phyloP scores from a whole-genome alignment of 2,113 vertebrate species.

The Brachionichthys hirsutus region DNA sequence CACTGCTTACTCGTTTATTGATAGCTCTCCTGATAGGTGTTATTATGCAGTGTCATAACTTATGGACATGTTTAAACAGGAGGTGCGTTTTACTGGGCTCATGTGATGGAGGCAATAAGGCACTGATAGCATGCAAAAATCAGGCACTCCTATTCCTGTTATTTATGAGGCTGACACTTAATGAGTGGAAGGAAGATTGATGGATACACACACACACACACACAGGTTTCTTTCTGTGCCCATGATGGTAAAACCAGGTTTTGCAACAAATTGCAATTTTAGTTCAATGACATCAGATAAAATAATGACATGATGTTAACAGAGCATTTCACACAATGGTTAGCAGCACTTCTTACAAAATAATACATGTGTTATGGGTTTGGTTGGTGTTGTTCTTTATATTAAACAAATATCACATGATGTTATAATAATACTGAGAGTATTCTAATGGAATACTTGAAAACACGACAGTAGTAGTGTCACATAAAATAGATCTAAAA shows the following conservation, averaged over 20 bases:
- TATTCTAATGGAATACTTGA: constrained; percentile 7
- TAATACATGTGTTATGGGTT: background rate
- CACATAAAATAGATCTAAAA: constrained; percentile 12
- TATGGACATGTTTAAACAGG: no score
- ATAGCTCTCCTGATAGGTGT: no score
- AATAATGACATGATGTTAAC: constrained; percentile 15
- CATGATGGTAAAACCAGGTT: no score
- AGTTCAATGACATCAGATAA: constrained; percentile 9
- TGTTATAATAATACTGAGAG: constrained; percentile 1
- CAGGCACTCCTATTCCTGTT: constrained; percentile 19
- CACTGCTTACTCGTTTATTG: no score
- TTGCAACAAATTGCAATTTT: background rate
- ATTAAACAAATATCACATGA: no score
- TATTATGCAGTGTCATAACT: no score
- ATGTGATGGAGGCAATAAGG: no score
- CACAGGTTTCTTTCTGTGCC: background rate
- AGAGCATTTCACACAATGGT: background rate
- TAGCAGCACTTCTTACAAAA: no score
- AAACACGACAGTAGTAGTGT: constrained; percentile 1
- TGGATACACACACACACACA: constrained; percentile 37
- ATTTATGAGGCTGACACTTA: constrained; percentile 63
- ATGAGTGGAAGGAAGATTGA: constrained; percentile 65
- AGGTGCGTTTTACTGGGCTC: no score
- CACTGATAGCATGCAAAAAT: constrained; percentile 15
- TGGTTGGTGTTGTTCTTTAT: no score